Evolutionary conservation across 2,888 invertebrate genomes (phyloP), one percentile per base, ranked within the genome.

Genomic region (Limnephilus rhombicus): DNA sequence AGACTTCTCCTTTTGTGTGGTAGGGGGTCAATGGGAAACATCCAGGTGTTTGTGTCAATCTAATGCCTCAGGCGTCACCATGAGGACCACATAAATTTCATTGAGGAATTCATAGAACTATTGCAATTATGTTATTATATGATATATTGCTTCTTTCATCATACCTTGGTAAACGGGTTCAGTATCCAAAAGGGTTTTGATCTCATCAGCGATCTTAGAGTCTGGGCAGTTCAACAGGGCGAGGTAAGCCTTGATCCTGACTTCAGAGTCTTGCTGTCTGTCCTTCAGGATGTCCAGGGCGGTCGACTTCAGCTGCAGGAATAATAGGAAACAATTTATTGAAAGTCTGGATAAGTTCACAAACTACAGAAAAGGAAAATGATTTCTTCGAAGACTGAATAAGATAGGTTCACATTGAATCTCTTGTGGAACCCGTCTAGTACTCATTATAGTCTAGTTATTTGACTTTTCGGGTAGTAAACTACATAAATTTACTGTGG

Each of bases 171-270:
- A 97, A 18, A 98, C 97, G 0, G 97, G 97, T 95, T 98, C 98
- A 2, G 94, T 94, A 45, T 98, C 97, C n/a, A 98, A 95, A 29
- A 98, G 95, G 37, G 97, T 96, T 94, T 98, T 98, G 93, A 99
- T 96, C 83, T 97, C 97, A 83, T 96, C 97, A 0, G 98, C 98
- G 7, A 98, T 96, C 49, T 97, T 96, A 0, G 97, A 96, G 93
- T 97, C 97, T 0, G 99, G 98, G 94, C 99, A 99, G 29, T 97
- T 96, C 91, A 98, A 97, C 3, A 98, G 95, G 0, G 97, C 97
- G 82, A 98, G 96, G 95, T 98, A 99, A 0, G 98, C 98, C 95
- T 98, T 98, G 95, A 99, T 99, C 87, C 99, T 97, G 92, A 99
- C 95, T 95, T 99, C 99, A 0, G 98, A 97, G 95, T 99, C 98